Conservation (phyloP, 2,797 vertebrate species). For the Pteronotus mesoamericanus region DNA sequence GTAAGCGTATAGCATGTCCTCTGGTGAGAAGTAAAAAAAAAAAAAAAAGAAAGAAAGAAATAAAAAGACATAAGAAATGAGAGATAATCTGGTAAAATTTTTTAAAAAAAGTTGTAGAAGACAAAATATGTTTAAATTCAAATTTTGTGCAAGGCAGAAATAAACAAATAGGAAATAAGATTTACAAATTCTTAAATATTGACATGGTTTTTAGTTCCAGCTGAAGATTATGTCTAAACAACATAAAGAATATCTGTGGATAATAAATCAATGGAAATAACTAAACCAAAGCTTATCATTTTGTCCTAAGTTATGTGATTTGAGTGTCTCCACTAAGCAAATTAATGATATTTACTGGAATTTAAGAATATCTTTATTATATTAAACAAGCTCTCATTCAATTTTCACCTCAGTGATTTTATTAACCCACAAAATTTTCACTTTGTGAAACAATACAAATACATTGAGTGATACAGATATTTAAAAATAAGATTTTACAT, state of each 20-base stretch:
- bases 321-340: not conserved
- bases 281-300: not conserved
- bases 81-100: not conserved
- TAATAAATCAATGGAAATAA: not conserved
- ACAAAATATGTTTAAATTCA: not conserved
- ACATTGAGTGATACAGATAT: not conserved
- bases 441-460: not conserved
- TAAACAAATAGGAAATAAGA: not conserved
- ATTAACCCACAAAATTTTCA: not conserved
- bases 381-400: not conserved
- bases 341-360: not conserved
- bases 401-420: not conserved
- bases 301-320: not conserved
- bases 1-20: too few species aligned
- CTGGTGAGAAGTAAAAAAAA: too few species aligned
- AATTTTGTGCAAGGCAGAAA: not conserved
- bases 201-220: not conserved
- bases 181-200: not conserved
- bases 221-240: not conserved
- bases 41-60: not conserved
- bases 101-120: not conserved
- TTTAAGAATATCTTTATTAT: not conserved
- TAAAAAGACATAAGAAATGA: not conserved
- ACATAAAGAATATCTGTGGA: not conserved
- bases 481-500: not conserved